Conservation (phyloP, 1,140 invertebrate species). For the Lepidurus packardi region DNA sequence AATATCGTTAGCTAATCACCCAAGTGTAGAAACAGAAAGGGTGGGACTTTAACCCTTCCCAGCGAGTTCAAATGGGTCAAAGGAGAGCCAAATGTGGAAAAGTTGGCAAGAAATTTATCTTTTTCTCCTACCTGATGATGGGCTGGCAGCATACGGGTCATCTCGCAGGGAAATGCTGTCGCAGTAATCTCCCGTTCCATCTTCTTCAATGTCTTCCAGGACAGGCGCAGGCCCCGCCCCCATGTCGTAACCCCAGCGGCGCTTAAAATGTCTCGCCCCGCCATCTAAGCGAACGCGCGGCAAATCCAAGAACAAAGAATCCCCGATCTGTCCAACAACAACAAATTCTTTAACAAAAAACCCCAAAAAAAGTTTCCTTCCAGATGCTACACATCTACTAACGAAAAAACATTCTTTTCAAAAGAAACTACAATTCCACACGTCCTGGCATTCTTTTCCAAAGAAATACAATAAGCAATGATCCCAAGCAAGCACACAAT, state of each 20-base stretch:
- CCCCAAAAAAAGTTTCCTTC: not conserved
- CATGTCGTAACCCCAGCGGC: slow-evolving; percentile 59
- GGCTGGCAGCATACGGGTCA: slow-evolving; percentile 21
- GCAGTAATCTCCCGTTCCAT: slow-evolving; percentile 30
- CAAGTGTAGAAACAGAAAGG: not conserved
- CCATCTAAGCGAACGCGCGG: slow-evolving; percentile 63
- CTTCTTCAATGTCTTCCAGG: slow-evolving; percentile 45
- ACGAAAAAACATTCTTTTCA: too few relatives aligned
- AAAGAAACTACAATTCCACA: too few relatives aligned
- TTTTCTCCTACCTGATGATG: slow-evolving; percentile 9
- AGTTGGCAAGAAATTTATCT: not conserved
- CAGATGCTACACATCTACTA: not conserved
- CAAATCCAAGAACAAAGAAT: slow-evolving; percentile 56
- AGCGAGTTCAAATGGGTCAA: too few relatives aligned
- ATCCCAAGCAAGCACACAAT: too few relatives aligned
- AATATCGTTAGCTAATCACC: too few relatives aligned
- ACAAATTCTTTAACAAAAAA: not conserved
- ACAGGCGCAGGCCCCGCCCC: slow-evolving; percentile 57
- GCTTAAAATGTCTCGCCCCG: slow-evolving; percentile 54
- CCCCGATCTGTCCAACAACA: slow-evolving; percentile 48
- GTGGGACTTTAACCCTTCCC: too few relatives aligned
- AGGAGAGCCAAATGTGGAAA: not conserved
- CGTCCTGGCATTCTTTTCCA: too few relatives aligned
- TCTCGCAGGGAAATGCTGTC: slow-evolving; percentile 32
- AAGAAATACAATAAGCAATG: too few relatives aligned